phyloP scores from a whole-genome alignment of 2,888 invertebrate species.

The Leptopilina myrica region DNA sequence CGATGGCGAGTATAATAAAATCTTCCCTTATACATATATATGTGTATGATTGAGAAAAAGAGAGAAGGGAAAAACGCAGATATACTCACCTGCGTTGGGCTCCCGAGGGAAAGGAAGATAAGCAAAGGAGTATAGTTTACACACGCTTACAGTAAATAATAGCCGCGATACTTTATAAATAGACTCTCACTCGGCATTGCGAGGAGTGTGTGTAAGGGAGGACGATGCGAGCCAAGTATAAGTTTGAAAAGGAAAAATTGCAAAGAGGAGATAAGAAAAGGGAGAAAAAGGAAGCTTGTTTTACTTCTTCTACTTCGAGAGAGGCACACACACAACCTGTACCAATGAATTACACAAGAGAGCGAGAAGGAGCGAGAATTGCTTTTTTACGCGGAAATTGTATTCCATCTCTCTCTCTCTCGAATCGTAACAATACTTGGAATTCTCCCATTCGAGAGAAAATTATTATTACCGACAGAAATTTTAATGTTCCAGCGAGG shows the following conservation, averaged over 20 bases:
- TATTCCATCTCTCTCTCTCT: constrained; percentile 50
- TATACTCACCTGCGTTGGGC: constrained; percentile 47
- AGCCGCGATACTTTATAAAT: constrained; percentile 59
- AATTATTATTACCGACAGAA: no score
- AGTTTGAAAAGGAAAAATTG: constrained; percentile 51
- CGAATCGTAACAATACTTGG: constrained; percentile 49
- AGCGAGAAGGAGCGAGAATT: constrained; percentile 49
- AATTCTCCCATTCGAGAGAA: no score
- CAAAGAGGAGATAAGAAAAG: constrained; percentile 50
- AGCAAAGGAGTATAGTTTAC: constrained; percentile 44
- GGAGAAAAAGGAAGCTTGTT: constrained; percentile 60
- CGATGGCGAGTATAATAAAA: neutral
- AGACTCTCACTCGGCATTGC: constrained; percentile 42
- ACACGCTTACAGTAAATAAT: constrained; percentile 62
- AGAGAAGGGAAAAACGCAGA: neutral
- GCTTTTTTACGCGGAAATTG: constrained; percentile 58
- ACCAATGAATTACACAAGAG: constrained; percentile 40
- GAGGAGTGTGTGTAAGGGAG: constrained; percentile 41
- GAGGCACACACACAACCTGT: constrained; percentile 45
- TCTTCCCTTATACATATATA: no score
- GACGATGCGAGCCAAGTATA: constrained; percentile 59
- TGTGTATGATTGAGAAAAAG: neutral
- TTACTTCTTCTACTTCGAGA: constrained; percentile 56
- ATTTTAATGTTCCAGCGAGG: no score
- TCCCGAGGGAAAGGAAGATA: constrained; percentile 53